Conservation (phyloP, 2,797 vertebrate species). For the Poecilia wingei region DNA sequence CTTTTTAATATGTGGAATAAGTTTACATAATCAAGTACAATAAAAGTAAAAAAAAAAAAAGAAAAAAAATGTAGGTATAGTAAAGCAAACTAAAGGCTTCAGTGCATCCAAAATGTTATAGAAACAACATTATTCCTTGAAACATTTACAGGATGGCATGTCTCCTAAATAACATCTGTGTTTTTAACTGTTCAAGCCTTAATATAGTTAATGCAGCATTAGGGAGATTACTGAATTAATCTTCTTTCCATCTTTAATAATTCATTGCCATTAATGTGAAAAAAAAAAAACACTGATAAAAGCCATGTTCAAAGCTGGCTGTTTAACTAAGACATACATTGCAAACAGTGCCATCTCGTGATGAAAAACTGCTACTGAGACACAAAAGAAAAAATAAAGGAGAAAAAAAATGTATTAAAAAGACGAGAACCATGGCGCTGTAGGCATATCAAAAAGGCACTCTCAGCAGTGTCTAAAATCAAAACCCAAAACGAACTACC, state of each 20-base stretch:
- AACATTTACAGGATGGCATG: neutral
- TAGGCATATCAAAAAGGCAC: neutral
- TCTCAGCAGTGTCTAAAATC: neutral
- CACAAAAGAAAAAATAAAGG: neutral
- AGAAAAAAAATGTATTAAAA: neutral
- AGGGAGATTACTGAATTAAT: neutral
- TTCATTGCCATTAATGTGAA: neutral
- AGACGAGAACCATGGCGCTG: neutral
- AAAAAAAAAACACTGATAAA: neutral
- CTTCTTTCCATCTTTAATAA: neutral
- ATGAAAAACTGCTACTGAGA: slow-evolving; percentile 10
- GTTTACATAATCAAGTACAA: neutral
- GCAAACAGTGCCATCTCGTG: slow-evolving; percentile 64
- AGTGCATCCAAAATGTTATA: neutral
- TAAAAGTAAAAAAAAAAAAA: too few relatives aligned
- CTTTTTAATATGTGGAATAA: neutral
- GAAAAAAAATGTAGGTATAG: neutral
- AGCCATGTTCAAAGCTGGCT: neutral
- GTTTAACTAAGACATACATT: slow-evolving; percentile 14
- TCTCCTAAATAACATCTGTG: neutral
- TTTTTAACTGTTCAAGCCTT: neutral
- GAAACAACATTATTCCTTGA: neutral
- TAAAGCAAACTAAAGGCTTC: neutral
- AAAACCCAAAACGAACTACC: neutral
- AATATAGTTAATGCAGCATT: neutral